Percentiles rank a stretch among this genome's conserved stretches.
These are phyloP conservation scores for Hirudo medicinalis DNA, from an alignment of 1,140 invertebrate species.

Conservation along the genomic window DNA sequence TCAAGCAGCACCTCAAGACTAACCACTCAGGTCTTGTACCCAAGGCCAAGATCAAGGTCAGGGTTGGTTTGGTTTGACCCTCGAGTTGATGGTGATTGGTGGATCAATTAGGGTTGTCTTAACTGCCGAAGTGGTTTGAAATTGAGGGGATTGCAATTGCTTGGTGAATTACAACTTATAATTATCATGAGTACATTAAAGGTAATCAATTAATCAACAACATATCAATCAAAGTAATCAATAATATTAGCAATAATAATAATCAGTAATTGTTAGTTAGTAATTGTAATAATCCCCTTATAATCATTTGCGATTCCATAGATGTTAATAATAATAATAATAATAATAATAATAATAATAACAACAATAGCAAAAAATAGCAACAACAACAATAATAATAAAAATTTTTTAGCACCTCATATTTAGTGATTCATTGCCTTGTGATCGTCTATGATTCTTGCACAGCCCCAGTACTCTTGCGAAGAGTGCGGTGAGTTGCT, in stretches of 20 bases:
- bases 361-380: not conserved
- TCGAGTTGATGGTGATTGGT: too few species aligned
- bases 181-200: too few species aligned
- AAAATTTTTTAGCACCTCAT: not conserved
- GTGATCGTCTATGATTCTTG: not conserved
- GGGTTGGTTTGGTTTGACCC: not conserved
- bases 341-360: not conserved
- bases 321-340: conserved; percentile 1
- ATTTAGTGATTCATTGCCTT: not conserved
- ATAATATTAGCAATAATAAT: too few species aligned
- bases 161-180: too few species aligned
- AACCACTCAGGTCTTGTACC: not conserved
- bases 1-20: not conserved
- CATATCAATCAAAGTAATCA: too few species aligned
- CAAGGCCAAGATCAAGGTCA: not conserved
- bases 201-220: too few species aligned
- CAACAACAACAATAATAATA: not conserved
- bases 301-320: not conserved
- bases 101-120: too few species aligned
- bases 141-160: too few species aligned
- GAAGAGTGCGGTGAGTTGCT: not conserved
- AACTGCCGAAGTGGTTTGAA: too few species aligned
- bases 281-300: too few species aligned
- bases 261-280: too few species aligned
- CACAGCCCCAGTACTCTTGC: not conserved